Conservation (phyloP, 2,113 vertebrate species). For the Nestor notabilis region DNA sequence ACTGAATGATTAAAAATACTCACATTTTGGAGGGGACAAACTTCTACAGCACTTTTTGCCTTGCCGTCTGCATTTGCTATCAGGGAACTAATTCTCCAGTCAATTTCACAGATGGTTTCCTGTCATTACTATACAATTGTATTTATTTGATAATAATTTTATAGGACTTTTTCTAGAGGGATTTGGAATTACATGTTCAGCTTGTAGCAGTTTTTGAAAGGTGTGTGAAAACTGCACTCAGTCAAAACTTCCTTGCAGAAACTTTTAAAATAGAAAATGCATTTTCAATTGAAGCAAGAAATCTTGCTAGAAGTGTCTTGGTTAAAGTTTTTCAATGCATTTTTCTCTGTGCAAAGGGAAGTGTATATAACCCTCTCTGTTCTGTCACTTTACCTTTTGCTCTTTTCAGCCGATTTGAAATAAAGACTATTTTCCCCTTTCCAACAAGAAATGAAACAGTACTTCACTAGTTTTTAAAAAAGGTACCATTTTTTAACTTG, state of each 20-base stretch:
- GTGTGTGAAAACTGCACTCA: not conserved
- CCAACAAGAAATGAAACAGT: not conserved
- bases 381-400: not conserved
- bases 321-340: not conserved
- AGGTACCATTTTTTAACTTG: not conserved
- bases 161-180: constrained; percentile 29
- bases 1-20: constrained; percentile 53
- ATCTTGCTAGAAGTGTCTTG: not conserved
- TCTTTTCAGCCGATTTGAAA: not conserved
- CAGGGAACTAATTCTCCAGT: constrained; percentile 51
- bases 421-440: not conserved
- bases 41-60: constrained; percentile 18
- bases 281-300: not conserved
- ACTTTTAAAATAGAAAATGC: constrained; percentile 25
- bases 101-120: constrained; percentile 62
- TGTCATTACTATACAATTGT: constrained; percentile 60
- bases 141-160: constrained; percentile 68
- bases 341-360: not conserved
- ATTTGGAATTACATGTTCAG: constrained; percentile 31
- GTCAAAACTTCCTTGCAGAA: constrained; percentile 12
- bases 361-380: not conserved
- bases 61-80: constrained; percentile 6
- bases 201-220: constrained; percentile 30
- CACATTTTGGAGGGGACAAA: constrained; percentile 43
- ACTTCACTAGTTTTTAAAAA: not conserved